Evolutionary conservation across 2,888 invertebrate species (phyloP).

Genomic region (Cosmia trapezina): DNA sequence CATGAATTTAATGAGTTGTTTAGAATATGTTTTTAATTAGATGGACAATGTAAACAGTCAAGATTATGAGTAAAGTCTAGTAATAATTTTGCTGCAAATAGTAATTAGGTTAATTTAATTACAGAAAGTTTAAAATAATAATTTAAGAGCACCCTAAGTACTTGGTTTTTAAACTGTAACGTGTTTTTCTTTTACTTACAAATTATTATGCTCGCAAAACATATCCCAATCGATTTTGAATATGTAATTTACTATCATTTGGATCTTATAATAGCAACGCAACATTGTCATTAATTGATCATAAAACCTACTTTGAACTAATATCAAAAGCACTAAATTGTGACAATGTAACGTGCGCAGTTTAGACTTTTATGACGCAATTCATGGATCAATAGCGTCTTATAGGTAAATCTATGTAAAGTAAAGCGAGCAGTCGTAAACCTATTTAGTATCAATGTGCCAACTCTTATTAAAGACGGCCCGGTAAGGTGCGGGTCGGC

Average conservation of each 20-base stretch:
- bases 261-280: not conserved
- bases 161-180: not conserved
- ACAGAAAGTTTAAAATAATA: not conserved
- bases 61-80: not conserved
- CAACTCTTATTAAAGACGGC: slow-evolving; percentile 64
- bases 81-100: slow-evolving; percentile 3
- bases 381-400: slow-evolving; percentile 36
- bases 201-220: not conserved
- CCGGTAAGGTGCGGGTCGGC: slow-evolving; percentile 70
- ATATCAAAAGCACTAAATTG: slow-evolving; percentile 32
- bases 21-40: slow-evolving; percentile 1
- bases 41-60: slow-evolving; percentile 8
- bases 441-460: slow-evolving; percentile 71
- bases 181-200: not conserved
- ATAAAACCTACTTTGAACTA: slow-evolving; percentile 37
- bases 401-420: slow-evolving; percentile 36
- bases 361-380: slow-evolving; percentile 41
- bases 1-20: slow-evolving; percentile 28
- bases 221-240: not conserved
- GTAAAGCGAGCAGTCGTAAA: slow-evolving; percentile 54
- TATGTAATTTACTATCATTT: not conserved
- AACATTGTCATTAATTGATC: slow-evolving; percentile 44
- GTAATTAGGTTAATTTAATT: not conserved
- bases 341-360: slow-evolving; percentile 38
- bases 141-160: not conserved